Evolutionary conservation across 2,797 vertebrate genomes (phyloP).

Genomic region (Anabas testudineus): DNA sequence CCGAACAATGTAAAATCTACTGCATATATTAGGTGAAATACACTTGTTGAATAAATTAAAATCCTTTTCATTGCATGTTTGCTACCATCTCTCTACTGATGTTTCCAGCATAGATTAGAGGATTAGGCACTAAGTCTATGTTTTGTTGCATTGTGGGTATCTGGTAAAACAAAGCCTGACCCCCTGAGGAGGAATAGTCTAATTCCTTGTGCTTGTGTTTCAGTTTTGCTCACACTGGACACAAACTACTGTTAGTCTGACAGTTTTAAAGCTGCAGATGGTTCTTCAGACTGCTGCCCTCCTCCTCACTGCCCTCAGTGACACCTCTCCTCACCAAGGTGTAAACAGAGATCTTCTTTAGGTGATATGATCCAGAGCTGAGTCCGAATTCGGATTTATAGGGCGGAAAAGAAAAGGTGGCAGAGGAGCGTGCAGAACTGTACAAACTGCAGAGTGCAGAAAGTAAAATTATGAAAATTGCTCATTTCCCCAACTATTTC

Average conservation of each 20-base stretch:
- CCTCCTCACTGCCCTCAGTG: constrained; percentile 6
- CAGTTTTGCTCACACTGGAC: constrained; percentile 5
- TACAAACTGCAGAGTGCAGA: not conserved
- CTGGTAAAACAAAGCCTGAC: constrained; percentile 22
- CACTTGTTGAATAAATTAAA: not conserved
- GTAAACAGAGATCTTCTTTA: constrained; percentile 16
- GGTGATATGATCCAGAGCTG: constrained; percentile 11
- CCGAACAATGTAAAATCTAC: not conserved
- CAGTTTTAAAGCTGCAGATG: constrained; percentile 7
- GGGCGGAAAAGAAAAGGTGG: constrained; percentile 4
- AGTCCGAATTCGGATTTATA: constrained; percentile 18
- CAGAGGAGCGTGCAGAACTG: not conserved
- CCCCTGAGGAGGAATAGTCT: constrained; percentile 14
- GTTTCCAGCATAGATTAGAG: not conserved
- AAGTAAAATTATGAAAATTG: constrained; percentile 13
- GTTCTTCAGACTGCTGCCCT: constrained; percentile 6
- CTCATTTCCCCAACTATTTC: not conserved
- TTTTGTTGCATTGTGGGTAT: constrained; percentile 6
- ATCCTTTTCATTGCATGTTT: not conserved
- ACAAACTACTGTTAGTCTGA: not conserved
- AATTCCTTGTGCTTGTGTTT: not conserved
- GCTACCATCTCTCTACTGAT: not conserved
- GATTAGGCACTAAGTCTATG: not conserved
- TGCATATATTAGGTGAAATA: not conserved
- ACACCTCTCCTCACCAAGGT: not conserved